Evolutionary conservation across 1,140 invertebrate species (phyloP).

Genomic region (Lepidotrigona ventralis): DNA sequence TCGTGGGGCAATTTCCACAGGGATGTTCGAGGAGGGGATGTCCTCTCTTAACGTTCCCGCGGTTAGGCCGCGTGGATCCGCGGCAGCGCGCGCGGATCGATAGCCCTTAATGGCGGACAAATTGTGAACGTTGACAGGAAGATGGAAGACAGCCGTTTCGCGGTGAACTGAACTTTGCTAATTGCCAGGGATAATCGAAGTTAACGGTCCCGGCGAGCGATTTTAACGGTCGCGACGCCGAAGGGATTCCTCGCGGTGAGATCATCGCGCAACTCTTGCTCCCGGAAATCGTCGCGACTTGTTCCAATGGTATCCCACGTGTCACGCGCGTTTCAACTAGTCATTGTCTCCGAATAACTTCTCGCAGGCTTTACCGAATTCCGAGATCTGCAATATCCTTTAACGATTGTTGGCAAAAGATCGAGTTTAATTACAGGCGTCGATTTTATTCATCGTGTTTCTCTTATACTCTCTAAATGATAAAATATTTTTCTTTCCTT

Average conservation of each 20-base stretch:
- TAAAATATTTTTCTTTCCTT: too few species aligned
- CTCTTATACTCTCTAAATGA: too few species aligned
- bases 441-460: too few species aligned
- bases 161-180: conserved; percentile 60
- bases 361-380: background rate
- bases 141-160: conserved; percentile 38
- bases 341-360: background rate
- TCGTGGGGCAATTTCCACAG: background rate
- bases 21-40: background rate
- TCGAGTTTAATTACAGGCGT: too few species aligned
- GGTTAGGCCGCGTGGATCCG: background rate
- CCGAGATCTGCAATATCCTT: background rate
- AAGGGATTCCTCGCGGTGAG: conserved; percentile 31
- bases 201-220: conserved; percentile 30
- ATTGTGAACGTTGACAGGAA: conserved; percentile 42
- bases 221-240: conserved; percentile 34
- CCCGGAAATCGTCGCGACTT: conserved; percentile 56
- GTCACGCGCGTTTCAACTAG: conserved; percentile 38
- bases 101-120: conserved; percentile 34
- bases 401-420: too few species aligned
- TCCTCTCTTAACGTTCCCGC: background rate
- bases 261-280: conserved; percentile 21
- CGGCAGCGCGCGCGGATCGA: conserved; percentile 25
- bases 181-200: conserved; percentile 58
- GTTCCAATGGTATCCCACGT: conserved; percentile 62